Conservation (phyloP, 2,888 invertebrate genomes). For the Rutpela maculata region DNA sequence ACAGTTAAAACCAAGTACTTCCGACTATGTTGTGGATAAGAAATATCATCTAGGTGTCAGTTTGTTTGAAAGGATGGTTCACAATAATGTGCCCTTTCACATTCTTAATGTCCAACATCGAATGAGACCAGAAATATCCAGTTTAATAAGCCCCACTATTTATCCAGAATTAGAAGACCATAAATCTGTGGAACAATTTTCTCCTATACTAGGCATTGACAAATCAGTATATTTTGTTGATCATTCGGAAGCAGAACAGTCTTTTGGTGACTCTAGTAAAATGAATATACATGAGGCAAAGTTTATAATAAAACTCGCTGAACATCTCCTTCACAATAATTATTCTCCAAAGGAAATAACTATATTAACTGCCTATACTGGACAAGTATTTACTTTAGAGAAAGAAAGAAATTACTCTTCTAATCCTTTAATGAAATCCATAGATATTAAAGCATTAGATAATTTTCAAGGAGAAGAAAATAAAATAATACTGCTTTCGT, state of each 20-base stretch:
- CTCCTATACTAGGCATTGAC: constrained; percentile 77
- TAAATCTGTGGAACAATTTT: constrained; percentile 49
- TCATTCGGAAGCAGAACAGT: constrained; percentile 78
- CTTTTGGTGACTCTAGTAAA: constrained; percentile 77
- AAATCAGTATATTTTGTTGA: constrained; percentile 68
- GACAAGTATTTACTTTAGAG: constrained; percentile 74
- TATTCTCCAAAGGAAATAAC: constrained; percentile 81
- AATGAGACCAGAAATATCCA: constrained; percentile 82
- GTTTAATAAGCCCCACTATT: constrained; percentile 80
- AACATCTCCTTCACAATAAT: constrained; percentile 77
- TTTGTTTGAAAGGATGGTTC: constrained; percentile 86
- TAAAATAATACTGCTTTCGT: constrained; percentile 85
- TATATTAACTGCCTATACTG: constrained; percentile 83
- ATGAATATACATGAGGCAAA: constrained; percentile 80
- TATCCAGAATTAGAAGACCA: constrained; percentile 72
- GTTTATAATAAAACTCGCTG: constrained; percentile 78
- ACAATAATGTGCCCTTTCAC: constrained; percentile 72
- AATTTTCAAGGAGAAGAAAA: constrained; percentile 90
- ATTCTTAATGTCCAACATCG: constrained; percentile 81
- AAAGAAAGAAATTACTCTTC: neutral
- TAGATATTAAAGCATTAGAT: constrained; percentile 83
- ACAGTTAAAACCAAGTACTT: constrained; percentile 83
- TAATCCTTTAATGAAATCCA: constrained; percentile 70
- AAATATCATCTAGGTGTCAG: constrained; percentile 81
- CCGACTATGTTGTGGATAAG: constrained; percentile 81